Evolutionary conservation across 2,888 invertebrate species (phyloP).

Genomic region (Philonicus albiceps): DNA sequence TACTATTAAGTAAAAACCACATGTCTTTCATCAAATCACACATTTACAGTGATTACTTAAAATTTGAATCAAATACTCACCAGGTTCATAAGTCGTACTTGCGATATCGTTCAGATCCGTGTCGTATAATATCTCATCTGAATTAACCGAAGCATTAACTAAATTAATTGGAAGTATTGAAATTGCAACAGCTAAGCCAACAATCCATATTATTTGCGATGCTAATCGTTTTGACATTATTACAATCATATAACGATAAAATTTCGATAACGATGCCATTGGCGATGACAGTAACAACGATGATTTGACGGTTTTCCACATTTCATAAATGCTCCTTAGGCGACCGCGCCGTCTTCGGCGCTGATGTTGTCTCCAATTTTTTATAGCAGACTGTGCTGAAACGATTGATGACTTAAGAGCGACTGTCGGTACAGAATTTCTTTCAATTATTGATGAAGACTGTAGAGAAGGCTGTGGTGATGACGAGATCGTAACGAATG

Average conservation of each 20-base stretch:
- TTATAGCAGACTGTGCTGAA: constrained; percentile 1
- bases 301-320: constrained; percentile 25
- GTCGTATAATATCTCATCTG: constrained; percentile 57
- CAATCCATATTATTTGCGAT: constrained; percentile 49
- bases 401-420: background rate
- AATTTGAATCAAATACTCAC: constrained; percentile 52
- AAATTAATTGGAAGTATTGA: constrained; percentile 53
- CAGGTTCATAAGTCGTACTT: constrained; percentile 57
- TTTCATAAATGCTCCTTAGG: constrained; percentile 55
- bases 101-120: constrained; percentile 53
- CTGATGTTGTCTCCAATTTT: constrained; percentile 28
- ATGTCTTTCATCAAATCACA: background rate
- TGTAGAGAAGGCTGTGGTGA: background rate
- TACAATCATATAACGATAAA: constrained; percentile 49
- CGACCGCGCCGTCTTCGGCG: constrained; percentile 61
- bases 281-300: constrained; percentile 38
- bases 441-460: constrained; percentile 18
- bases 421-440: background rate
- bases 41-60: background rate
- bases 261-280: constrained; percentile 52
- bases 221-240: constrained; percentile 41
- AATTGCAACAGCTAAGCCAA: constrained; percentile 53
- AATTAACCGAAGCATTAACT: constrained; percentile 55
- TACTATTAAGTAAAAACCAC: background rate
- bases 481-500: constrained; percentile 20